Conservation (phyloP, 2,888 invertebrate species). For the Erebia epiphron region DNA sequence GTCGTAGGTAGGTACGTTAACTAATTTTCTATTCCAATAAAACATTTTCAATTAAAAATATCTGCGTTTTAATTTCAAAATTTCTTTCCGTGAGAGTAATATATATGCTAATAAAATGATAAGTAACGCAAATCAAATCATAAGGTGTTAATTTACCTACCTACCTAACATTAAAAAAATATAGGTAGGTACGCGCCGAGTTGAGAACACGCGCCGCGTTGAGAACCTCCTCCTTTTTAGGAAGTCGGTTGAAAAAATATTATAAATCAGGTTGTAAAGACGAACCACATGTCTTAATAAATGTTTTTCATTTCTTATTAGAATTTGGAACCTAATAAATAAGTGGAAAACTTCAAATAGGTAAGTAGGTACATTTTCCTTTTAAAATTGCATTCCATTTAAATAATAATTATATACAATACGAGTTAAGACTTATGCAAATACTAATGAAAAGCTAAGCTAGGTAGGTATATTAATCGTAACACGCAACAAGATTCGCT, state of each 20-base stretch:
- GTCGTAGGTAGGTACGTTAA: background rate
- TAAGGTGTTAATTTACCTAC: no score
- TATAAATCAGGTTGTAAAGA: no score
- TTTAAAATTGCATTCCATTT: background rate
- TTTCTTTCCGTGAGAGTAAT: background rate
- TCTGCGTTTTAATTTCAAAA: slow-evolving; percentile 4
- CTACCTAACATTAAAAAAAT: no score
- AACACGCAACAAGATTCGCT: slow-evolving; percentile 26
- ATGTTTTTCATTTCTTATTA: no score
- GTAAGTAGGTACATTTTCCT: background rate
- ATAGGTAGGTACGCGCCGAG: no score
- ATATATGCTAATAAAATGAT: slow-evolving; percentile 14
- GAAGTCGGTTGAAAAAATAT: no score
- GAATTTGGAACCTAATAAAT: no score
- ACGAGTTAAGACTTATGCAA: no score
- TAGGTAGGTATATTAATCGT: slow-evolving; percentile 37
- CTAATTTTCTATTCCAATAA: slow-evolving; percentile 7
- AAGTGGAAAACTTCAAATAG: background rate
- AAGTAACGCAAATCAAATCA: slow-evolving; percentile 13
- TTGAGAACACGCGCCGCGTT: no score
- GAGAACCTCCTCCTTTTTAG: no score
- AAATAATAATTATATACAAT: slow-evolving; percentile 3
- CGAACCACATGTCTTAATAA: no score
- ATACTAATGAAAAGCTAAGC: slow-evolving; percentile 35
- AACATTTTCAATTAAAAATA: background rate